These are phyloP conservation scores for Stichodactyla helianthus DNA, from an alignment of 64 coral and sea anemone genomes.

Conservation along the genomic window DNA sequence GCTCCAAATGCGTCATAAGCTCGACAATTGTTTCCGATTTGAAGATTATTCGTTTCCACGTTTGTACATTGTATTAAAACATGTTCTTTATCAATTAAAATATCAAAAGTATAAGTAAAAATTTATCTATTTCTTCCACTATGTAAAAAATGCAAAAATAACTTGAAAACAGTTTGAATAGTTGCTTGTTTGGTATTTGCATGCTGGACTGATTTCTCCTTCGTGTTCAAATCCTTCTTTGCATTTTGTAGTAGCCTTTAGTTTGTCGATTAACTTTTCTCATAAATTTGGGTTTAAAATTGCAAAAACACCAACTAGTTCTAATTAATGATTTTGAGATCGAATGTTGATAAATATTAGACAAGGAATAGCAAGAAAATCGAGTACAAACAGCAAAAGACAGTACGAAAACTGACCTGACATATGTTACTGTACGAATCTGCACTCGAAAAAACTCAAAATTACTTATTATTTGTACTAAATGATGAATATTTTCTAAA, in stretches of 20 bases:
- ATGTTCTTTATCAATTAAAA: not conserved
- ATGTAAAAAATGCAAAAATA: not conserved
- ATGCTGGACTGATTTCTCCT: not conserved
- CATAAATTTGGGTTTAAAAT: not conserved
- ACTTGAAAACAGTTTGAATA: not conserved
- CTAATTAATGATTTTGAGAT: not conserved
- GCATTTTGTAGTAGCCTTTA: not conserved
- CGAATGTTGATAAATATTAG: not conserved
- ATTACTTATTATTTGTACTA: too few relatives aligned
- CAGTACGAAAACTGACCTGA: too few relatives aligned
- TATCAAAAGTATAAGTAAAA: not conserved
- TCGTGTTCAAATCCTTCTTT: not conserved
- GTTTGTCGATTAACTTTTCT: not conserved
- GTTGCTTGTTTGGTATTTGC: not conserved
- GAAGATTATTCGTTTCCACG: not conserved
- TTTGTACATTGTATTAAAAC: not conserved
- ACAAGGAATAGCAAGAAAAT: not conserved
- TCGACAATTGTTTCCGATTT: conserved; percentile 5
- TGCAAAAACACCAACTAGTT: not conserved
- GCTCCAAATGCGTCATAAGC: not conserved
- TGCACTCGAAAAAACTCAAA: too few relatives aligned
- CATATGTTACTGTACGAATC: too few relatives aligned
- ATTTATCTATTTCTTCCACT: not conserved
- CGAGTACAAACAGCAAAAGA: not conserved
- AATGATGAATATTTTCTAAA: too few relatives aligned